Evolutionary conservation across 1,140 invertebrate genomes (phyloP), one percentile per base, ranked within the genome.

Genomic region (Branchinecta lindahli): DNA sequence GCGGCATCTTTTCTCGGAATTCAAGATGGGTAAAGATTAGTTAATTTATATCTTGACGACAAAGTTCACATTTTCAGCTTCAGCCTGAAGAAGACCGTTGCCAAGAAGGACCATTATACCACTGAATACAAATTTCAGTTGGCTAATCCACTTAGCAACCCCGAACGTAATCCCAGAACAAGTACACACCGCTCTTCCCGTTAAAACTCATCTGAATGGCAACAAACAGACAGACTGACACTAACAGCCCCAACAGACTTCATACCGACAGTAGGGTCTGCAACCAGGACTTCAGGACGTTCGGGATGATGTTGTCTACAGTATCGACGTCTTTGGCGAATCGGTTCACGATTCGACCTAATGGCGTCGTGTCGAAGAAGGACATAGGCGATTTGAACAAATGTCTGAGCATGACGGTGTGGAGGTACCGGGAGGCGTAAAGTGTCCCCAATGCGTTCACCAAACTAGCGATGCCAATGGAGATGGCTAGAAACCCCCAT

Each of bases 281-380:
- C 45, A 82, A 75, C 77, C 77, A 81, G 74, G 77, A 77, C 74
- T 85, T 80, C 75, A 90, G 77, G 73, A 46, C 46, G 44, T 44
- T 45, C 18, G 76, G 74, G 65, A 77, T 73, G 83, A 85, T 77
- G 76, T 85, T 87, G 81, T 91, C 89, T 76, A 90, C 80, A 73
- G 84, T 83, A 78, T 92, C 88, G 73, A 92, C 83, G 81, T 92
- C 91, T 80, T 89, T 90, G 78, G 85, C 85, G 81, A 94, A 92
- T 75, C 89, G 83, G 81, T 92, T 92, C 74, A 93, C 81, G 75
- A 92, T 85, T 76, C 91, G 83, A 75, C 91, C 91, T 71, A 88
- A 77, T 66, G 91, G 91, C 74, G 91, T 92, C 74, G 88, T 85
- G 79, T 94, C 91, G 83, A 90, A 94, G 82, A 93, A 92, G 73